Evolutionary conservation across 2,113 vertebrate genomes (phyloP).

Genomic region (Leucoraja erinaceus): DNA sequence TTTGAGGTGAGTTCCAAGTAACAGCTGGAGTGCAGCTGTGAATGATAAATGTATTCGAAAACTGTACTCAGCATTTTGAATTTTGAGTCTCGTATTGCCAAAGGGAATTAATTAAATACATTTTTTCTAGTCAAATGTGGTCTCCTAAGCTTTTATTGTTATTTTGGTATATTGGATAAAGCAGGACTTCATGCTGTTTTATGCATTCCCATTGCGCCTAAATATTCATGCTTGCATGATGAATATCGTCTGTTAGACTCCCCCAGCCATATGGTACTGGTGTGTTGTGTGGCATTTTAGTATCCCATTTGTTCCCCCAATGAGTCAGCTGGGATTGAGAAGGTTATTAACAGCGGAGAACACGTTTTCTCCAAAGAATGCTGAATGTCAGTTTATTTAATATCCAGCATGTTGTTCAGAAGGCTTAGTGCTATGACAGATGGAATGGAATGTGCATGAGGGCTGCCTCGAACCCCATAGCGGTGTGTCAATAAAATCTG

Average conservation of each 20-base stretch:
- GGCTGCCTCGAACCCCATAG: neutral
- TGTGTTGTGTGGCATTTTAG: conserved; percentile 34
- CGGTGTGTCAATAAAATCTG: conserved; percentile 9
- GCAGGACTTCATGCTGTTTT: conserved; percentile 46
- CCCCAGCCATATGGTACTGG: conserved; percentile 46
- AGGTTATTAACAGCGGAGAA: conserved; percentile 50
- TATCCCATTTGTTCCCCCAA: conserved; percentile 46
- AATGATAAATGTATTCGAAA: conserved; percentile 26
- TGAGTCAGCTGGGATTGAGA: conserved; percentile 46
- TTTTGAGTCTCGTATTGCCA: conserved; percentile 36
- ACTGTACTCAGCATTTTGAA: conserved; percentile 1
- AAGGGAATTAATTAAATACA: conserved; percentile 53
- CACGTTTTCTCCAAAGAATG: conserved; percentile 49
- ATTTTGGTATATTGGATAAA: conserved; percentile 56
- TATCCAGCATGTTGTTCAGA: conserved; percentile 49
- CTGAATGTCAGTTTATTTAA: conserved; percentile 53
- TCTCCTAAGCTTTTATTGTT: conserved; percentile 49
- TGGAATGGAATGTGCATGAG: conserved; percentile 32
- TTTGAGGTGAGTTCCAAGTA: neutral
- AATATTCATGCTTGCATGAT: conserved; percentile 61
- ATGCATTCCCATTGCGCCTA: conserved; percentile 52
- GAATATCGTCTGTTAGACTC: conserved; percentile 53
- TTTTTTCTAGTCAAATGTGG: conserved; percentile 46
- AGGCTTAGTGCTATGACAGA: conserved; percentile 44
- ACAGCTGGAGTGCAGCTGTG: neutral